Conservation (phyloP, 2,113 vertebrate species). For the Micromys minutus region DNA sequence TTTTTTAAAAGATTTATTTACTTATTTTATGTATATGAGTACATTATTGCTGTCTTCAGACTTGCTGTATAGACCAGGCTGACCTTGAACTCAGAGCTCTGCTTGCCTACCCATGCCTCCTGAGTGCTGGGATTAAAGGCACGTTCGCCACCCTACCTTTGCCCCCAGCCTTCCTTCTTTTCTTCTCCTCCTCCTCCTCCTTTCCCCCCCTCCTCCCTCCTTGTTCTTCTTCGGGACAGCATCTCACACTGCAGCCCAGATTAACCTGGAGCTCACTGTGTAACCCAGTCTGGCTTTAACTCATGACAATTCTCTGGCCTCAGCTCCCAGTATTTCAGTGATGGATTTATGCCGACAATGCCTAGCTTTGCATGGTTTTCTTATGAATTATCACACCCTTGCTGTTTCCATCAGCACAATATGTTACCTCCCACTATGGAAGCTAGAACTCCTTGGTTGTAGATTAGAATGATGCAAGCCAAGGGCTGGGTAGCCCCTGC, state of each 20-base stretch:
- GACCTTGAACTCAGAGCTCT: background rate
- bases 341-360: background rate
- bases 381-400: background rate
- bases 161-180: no score
- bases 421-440: background rate
- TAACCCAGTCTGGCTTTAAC: background rate
- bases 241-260: background rate
- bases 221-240: background rate
- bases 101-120: background rate
- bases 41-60: background rate
- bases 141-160: no score
- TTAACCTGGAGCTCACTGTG: background rate
- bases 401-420: background rate
- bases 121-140: no score
- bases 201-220: no score
- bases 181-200: no score
- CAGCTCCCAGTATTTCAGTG: no score
- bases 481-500: no score
- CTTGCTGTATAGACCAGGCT: background rate
- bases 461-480: no score
- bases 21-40: no score
- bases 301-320: background rate
- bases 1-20: background rate
- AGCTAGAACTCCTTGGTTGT: background rate
- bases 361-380: background rate